Base-by-base conservation (phyloP, 2,797 vertebrate genomes). In the Rachycentron canadum region DNA sequence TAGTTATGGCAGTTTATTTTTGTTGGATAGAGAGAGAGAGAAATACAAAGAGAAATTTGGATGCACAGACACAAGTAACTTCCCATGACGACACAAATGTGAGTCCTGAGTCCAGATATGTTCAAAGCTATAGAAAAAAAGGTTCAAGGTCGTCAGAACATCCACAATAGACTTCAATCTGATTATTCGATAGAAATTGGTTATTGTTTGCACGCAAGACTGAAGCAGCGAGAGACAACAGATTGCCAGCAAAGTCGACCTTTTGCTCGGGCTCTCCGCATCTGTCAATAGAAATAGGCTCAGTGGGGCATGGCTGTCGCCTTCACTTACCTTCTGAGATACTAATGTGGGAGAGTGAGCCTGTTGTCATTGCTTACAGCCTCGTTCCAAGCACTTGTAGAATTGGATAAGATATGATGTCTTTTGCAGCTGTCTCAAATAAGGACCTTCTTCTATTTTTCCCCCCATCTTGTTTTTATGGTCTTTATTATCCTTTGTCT, bases 271-370 rank as follows among this genome's bases (percentile, higher is more conserved):
- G 59, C 67, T 69, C 69, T 86, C 79, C 72, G 47, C 71, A 59
- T 77, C 82, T 88, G 92, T 91, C 90, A 89, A 82, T 88, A 91
- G 82, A 76, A 87, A 92, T 85, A 45, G 82, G 49, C 81, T 82
- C 80, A 67, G 32, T 14, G 75, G 66, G 81, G 79, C 77, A 38
- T 4, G 74, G 69, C 70, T 91, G 91, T 91, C 91, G 32, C 76
- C 84, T 86, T 80, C 73, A 69, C 79, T 92, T 75, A 86, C 81
- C 75, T 71, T 87, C 73, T 34, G 45, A 70, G 73, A 77, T 62
- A 4, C 76, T 78, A 78, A 73, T 75, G 68, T 81, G 47, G 49
- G 72, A 61, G 49, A 66, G 41, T 21, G 23, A 41, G 36, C 50
- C 76, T 55, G 23, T 55, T 5, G 45, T 75, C n/a, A 3, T 43